Conservation (phyloP, 2,888 invertebrate species). For the Pristionchus fissidentatus region DNA sequence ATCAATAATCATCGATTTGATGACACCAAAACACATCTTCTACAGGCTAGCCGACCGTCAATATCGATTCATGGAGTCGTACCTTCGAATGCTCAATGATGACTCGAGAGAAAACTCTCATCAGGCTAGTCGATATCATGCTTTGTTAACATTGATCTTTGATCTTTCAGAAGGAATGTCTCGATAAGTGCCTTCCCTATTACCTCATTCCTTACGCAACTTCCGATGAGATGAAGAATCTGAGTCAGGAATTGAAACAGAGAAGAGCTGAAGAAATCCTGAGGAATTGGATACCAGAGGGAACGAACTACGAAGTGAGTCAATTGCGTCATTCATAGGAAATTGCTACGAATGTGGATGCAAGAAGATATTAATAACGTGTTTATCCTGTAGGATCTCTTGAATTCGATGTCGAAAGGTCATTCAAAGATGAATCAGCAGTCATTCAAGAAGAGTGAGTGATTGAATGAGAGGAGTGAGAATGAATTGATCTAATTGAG, state of each 20-base stretch:
- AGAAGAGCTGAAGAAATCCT: background rate
- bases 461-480: no score
- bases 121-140: background rate
- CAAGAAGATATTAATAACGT: background rate
- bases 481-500: no score
- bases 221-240: constrained; percentile 14
- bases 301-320: background rate
- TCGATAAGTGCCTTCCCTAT: constrained; percentile 20
- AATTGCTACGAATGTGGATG: no score
- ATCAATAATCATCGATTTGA: no score
- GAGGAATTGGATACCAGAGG: background rate
- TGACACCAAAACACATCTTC: no score
- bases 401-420: background rate
- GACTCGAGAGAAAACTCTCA: background rate
- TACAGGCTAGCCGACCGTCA: constrained; percentile 27
- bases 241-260: background rate
- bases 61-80: background rate
- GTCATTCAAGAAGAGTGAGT: background rate
- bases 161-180: constrained; percentile 1
- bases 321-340: background rate
- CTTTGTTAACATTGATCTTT: background rate
- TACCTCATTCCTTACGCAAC: constrained; percentile 34
- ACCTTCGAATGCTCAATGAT: constrained; percentile 15
- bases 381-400: background rate
- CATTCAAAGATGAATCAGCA: background rate